Percentiles rank a stretch among this genome's conserved stretches.
These are phyloP conservation scores for Crossocerus cetratus DNA, from an alignment of 2,888 invertebrate species.

Conservation along the genomic window DNA sequence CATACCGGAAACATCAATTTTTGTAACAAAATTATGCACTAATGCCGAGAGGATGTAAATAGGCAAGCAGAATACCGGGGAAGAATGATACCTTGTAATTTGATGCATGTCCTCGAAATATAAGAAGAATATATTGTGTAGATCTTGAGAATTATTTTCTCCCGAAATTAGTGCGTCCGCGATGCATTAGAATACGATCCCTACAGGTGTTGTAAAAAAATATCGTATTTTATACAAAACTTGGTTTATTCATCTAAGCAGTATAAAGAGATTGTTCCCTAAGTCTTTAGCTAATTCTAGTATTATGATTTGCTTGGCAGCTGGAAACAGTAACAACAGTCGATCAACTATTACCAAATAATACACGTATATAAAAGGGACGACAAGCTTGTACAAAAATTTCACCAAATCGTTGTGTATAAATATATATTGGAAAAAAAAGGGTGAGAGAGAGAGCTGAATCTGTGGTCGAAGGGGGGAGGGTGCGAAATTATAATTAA, in stretches of 20 bases:
- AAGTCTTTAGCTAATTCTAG: slow-evolving; percentile 41
- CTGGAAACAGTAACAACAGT: slow-evolving; percentile 33
- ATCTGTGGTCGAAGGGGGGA: slow-evolving; percentile 20
- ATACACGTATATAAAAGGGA: slow-evolving; percentile 45
- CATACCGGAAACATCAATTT: slow-evolving; percentile 3
- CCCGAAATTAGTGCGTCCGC: slow-evolving; percentile 1
- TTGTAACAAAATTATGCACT: slow-evolving; percentile 29
- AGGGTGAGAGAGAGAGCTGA: slow-evolving; percentile 19
- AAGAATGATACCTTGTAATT: slow-evolving; percentile 21
- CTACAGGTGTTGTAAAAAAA: slow-evolving; percentile 35
- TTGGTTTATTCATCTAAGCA: slow-evolving; percentile 49
- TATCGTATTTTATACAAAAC: slow-evolving; percentile 34
- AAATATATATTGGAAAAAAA: slow-evolving; percentile 42
- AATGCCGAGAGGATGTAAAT: slow-evolving; percentile 33
- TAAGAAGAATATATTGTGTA: slow-evolving; percentile 16
- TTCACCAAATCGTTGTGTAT: slow-evolving; percentile 38
- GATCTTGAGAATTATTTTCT: slow-evolving; percentile 19
- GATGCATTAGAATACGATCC: background rate
- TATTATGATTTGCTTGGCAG: slow-evolving; percentile 43
- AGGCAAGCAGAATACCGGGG: slow-evolving; percentile 21
- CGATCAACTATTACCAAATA: slow-evolving; percentile 28
- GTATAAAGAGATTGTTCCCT: slow-evolving; percentile 42
- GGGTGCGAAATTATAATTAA: slow-evolving; percentile 34
- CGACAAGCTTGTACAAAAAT: slow-evolving; percentile 36
- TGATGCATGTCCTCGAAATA: slow-evolving; percentile 27